Base-by-base conservation (phyloP, 1,140 invertebrate genomes). In the Parasteatoda tepidariorum region DNA sequence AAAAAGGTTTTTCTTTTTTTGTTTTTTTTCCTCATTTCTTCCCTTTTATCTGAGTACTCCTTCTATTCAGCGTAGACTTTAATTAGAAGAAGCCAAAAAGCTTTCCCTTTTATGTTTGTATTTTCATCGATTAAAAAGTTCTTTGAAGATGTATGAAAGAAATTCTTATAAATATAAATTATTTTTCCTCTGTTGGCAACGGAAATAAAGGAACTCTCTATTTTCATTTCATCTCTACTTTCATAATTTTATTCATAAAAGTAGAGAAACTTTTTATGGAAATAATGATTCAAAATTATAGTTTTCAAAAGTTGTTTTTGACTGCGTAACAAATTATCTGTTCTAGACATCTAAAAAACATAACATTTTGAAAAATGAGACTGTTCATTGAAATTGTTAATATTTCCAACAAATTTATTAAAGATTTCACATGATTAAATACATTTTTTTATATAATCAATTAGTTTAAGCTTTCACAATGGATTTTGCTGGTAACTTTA, bases 51-150 rank as follows among this genome's bases (percentile, higher is more conserved):
- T 66, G 28, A n/a, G 26, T 34, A 34, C 22, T 66, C 59, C 38
- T 26, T 41, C 55, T 57, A 48, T 70, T 26, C 74, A 34, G 55
- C n/a, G 33, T 78, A 66, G 26, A 78, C 74, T 78, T 78, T 78
- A 78, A 78, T 78, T 78, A 78, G 74, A 78, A 78, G 74, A 66
- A 66, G 24, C 74, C 61, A 41, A 66, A 66, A 78, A 78, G 74
- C 74, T 66, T 75, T 64, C 28, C 41, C 61, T 54, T 54, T 54
- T 66, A 78, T 78, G 22, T 7, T 11, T 38, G 38, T 75, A 33
- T 55, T 61, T 61, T n/a, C 24, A 78, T 78, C 74, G 74, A 78
- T 78, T 78, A 78, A 78, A 64, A 78, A 54, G 31, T 31, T 66
- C 74, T 78, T 78, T 78, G 74, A 78, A 66, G 74, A 66, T 54